Conservation (phyloP, 1,140 invertebrate species). For the Sesamia nonagrioides region DNA sequence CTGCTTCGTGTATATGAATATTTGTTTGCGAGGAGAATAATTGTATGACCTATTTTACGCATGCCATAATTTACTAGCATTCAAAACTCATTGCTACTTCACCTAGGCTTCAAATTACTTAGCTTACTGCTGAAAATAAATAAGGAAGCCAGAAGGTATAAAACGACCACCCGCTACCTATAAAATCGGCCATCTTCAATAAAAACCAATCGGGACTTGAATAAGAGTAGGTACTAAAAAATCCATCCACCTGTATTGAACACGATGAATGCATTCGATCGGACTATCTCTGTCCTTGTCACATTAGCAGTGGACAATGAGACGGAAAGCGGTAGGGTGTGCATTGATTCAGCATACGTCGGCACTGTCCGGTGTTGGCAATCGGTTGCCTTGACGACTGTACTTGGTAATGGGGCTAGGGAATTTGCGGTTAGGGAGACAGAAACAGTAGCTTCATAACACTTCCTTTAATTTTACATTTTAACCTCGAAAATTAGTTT, state of each 20-base stretch:
- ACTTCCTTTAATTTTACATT: not conserved
- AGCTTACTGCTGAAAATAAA: not conserved
- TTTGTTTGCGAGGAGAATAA: not conserved
- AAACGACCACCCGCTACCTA: constrained; percentile 5
- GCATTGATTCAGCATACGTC: constrained; percentile 57
- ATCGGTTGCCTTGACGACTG: constrained; percentile 40
- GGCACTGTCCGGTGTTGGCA: constrained; percentile 50
- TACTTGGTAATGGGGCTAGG: constrained; percentile 14
- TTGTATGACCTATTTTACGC: not conserved
- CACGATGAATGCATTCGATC: constrained; percentile 44
- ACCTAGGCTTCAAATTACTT: not conserved
- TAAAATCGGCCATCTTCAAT: constrained; percentile 31
- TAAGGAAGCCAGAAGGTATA: constrained; percentile 3
- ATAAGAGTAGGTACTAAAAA: constrained; percentile 35
- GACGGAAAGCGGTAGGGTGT: constrained; percentile 51
- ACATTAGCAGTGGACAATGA: constrained; percentile 46
- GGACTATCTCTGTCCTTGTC: constrained; percentile 50
- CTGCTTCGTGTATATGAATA: not conserved
- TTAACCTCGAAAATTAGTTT: too few relatives aligned
- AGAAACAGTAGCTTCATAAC: not conserved
- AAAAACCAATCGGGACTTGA: constrained; percentile 39
- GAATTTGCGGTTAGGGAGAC: not conserved
- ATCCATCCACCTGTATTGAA: constrained; percentile 53
- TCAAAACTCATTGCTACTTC: not conserved
- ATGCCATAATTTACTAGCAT: not conserved